Evolutionary conservation across 2,888 invertebrate species (phyloP).

Genomic region (Mythimna vitellina): DNA sequence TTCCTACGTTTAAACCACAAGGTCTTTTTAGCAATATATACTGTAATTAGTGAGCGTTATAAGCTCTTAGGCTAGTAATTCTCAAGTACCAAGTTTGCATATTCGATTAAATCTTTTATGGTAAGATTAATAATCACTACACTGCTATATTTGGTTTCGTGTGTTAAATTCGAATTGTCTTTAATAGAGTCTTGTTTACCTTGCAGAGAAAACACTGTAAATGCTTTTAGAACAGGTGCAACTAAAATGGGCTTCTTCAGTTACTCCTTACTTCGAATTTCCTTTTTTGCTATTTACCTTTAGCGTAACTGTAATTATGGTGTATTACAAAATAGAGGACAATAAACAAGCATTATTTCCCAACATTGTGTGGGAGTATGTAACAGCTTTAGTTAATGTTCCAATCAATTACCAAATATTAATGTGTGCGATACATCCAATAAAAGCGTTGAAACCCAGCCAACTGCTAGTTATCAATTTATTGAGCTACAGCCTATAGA

Average conservation of each 20-base stretch:
- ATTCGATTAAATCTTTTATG: constrained; percentile 48
- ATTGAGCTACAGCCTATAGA: constrained; percentile 55
- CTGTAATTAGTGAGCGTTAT: constrained; percentile 50
- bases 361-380: constrained; percentile 15
- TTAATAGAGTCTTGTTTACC: constrained; percentile 27
- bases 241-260: constrained; percentile 1
- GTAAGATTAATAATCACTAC: constrained; percentile 37
- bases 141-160: constrained; percentile 36
- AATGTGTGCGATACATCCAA: constrained; percentile 42
- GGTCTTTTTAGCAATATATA: constrained; percentile 41
- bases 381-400: constrained; percentile 50
- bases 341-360: constrained; percentile 14
- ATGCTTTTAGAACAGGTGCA: constrained; percentile 20
- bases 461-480: constrained; percentile 62
- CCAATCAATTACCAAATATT: constrained; percentile 60
- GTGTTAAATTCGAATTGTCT: constrained; percentile 37
- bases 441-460: constrained; percentile 56
- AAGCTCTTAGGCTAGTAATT: constrained; percentile 27
- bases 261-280: neutral
- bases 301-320: neutral
- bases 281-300: neutral
- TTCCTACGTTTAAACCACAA: constrained; percentile 67
- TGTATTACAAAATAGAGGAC: constrained; percentile 11
- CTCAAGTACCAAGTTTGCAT: constrained; percentile 34
- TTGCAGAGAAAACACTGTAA: constrained; percentile 32